A percentile compares a stretch with the other conserved stretches of the same genome.
Conservation (phyloP, 2,113 vertebrate genomes). For the Charadrius vociferus region DNA sequence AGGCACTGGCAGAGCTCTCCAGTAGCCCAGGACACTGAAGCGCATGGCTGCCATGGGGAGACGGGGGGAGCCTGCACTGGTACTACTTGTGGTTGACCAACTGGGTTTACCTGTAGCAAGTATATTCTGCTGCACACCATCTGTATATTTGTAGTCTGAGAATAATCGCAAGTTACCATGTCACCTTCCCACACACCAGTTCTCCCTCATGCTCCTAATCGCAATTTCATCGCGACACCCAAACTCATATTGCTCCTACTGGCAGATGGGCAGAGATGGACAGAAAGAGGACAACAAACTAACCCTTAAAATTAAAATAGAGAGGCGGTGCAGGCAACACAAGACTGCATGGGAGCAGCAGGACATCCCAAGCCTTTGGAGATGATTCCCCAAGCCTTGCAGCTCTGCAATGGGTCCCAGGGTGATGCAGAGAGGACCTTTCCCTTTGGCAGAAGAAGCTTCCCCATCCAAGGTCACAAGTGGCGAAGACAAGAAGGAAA, state of each 20-base stretch:
- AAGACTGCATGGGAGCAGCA: neutral
- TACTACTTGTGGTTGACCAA: neutral
- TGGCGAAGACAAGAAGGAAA: neutral
- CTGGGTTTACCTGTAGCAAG: neutral
- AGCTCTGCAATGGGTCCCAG: fast-evolving
- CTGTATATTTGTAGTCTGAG: neutral
- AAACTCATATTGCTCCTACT: neutral
- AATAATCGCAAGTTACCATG: neutral
- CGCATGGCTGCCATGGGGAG: neutral
- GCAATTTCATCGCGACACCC: neutral
- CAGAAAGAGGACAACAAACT: neutral
- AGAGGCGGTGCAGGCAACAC: neutral
- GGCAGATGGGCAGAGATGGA: neutral
- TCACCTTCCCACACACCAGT: neutral
- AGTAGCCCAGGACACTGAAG: neutral
- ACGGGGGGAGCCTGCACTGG: neutral
- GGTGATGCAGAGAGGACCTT: neutral
- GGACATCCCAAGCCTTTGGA: neutral
- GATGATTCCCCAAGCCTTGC: neutral
- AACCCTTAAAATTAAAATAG: neutral
- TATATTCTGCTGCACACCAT: fast-evolving
- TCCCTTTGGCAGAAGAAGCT: neutral
- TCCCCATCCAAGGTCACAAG: neutral
- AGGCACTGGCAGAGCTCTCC: neutral
- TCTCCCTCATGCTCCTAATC: neutral